phyloP scores from a whole-genome alignment of 2,113 vertebrate genomes.

The Erpornis zantholeuca region DNA sequence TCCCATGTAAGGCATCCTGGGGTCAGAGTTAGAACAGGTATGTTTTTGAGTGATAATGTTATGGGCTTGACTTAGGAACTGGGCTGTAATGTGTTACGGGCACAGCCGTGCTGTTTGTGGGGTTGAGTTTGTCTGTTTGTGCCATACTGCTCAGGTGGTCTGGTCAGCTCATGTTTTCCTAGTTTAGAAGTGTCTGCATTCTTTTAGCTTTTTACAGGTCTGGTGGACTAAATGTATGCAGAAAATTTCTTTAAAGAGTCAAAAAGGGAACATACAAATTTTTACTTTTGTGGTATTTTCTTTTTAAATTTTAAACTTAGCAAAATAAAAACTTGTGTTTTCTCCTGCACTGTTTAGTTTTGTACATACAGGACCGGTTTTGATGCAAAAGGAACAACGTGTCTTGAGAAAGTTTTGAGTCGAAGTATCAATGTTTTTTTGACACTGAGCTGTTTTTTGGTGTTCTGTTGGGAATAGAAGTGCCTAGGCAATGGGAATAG shows the following conservation, averaged over 20 bases:
- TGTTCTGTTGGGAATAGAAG: neutral
- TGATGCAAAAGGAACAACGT: neutral
- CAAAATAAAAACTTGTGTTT: neutral
- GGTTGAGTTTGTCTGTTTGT: neutral
- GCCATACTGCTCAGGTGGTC: rapidly evolving
- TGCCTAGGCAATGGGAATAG: neutral
- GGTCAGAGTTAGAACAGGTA: neutral
- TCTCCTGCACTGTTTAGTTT: neutral
- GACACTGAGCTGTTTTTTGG: neutral
- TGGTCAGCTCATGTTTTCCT: neutral
- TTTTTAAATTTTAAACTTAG: neutral
- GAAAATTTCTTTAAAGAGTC: neutral
- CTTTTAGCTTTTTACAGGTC: neutral
- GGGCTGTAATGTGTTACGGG: neutral
- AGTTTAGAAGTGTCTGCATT: neutral
- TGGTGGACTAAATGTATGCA: neutral
- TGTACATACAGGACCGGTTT: neutral
- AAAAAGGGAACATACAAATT: neutral
- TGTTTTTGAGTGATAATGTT: neutral
- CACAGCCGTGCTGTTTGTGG: neutral
- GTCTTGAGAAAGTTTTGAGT: neutral
- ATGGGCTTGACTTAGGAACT: neutral
- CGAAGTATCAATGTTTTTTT: neutral
- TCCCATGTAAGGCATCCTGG: neutral
- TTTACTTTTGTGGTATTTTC: neutral